Percentiles rank a stretch among this genome's conserved stretches.
phyloP scores from a whole-genome alignment of 2,113 vertebrate genomes.

The Oxygymnocypris stewartii region DNA sequence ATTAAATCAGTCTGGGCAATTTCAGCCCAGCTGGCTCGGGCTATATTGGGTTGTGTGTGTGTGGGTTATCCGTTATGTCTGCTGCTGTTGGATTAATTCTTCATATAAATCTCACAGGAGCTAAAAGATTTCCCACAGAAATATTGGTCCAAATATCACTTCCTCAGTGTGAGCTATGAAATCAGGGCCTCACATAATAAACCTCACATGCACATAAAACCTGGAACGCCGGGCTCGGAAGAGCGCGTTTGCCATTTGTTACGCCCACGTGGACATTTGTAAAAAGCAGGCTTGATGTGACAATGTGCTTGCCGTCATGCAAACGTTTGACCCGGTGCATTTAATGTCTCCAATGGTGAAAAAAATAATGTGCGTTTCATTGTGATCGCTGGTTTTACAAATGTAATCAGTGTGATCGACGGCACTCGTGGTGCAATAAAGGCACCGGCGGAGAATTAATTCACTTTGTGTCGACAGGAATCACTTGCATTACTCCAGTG shows the following conservation, averaged over 20 bases:
- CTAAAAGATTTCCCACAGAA: constrained; percentile 22
- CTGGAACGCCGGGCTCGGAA: background rate
- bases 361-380: background rate
- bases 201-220: background rate
- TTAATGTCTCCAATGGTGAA: background rate
- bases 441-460: background rate
- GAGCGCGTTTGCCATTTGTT: background rate
- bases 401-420: constrained; percentile 19
- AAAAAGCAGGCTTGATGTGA: constrained; percentile 5
- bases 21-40: constrained; percentile 15
- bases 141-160: constrained; percentile 5
- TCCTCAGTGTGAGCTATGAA: background rate
- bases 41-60: background rate
- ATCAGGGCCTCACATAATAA: background rate
- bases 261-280: constrained; percentile 4
- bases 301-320: background rate
- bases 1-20: constrained; percentile 34
- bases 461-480: constrained; percentile 12
- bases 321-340: background rate
- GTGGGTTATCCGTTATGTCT: constrained; percentile 22
- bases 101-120: constrained; percentile 29
- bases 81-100: constrained; percentile 21
- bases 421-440: constrained; percentile 2
- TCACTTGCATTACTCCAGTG: constrained; percentile 1
- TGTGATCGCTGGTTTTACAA: constrained; percentile 25